These are phyloP conservation scores for Sphenodon punctatus DNA, from an alignment of 2,797 vertebrate species.

Conservation along the genomic window DNA sequence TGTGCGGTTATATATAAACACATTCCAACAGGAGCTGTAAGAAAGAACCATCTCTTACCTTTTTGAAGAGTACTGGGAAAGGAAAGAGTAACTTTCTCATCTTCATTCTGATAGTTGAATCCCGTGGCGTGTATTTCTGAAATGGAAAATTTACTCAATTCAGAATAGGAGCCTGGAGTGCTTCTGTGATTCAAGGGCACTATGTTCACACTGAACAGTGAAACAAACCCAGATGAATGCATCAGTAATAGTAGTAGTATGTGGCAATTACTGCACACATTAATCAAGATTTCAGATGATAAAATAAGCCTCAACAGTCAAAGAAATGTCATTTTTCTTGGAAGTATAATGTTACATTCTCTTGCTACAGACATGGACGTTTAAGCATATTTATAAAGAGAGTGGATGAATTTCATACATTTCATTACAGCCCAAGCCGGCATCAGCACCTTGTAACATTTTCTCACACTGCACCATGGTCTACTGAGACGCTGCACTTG, in stretches of 20 bases:
- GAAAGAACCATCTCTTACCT: slow-evolving; percentile 79
- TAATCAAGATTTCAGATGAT: not conserved
- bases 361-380: not conserved
- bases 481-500: fast-evolving
- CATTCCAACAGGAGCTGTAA: not conserved
- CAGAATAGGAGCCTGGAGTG: not conserved
- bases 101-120: slow-evolving; percentile 99
- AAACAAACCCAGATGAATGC: not conserved
- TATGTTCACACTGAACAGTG: not conserved
- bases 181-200: not conserved
- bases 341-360: fast-evolving
- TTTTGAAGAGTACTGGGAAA: slow-evolving; percentile 93
- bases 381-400: not conserved
- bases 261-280: not conserved
- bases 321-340: fast-evolving
- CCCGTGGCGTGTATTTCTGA: slow-evolving; percentile 96
- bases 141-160: slow-evolving; percentile 26
- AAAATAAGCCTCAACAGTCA: fast-evolving
- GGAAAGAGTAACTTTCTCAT: slow-evolving; percentile 97
- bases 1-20: not conserved
- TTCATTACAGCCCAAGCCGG: not conserved
- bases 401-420: not conserved
- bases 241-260: not conserved
- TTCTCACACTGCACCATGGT: fast-evolving
- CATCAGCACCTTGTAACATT: not conserved